Conservation (phyloP, 1,140 invertebrate genomes). For the Listronotus oregonensis region DNA sequence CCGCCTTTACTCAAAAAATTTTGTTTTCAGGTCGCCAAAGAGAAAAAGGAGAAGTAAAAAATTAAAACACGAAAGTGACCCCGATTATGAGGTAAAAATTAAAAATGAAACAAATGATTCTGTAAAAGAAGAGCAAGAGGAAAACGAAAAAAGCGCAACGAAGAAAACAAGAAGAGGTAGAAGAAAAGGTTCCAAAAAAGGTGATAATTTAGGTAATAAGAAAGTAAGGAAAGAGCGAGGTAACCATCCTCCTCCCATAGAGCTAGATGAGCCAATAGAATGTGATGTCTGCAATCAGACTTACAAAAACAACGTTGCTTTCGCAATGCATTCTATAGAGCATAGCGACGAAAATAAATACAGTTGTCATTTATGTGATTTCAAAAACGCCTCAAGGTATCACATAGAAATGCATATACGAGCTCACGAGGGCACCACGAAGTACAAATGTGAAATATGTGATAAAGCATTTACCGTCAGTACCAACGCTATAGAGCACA, state of each 20-base stretch:
- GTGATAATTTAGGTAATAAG: conserved; percentile 19
- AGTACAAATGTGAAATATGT: conserved; percentile 60
- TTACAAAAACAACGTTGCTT: conserved; percentile 46
- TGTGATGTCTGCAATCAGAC: conserved; percentile 48
- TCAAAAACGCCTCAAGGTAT: conserved; percentile 55
- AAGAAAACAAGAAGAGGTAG: conserved; percentile 3
- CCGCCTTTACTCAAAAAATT: conserved; percentile 3
- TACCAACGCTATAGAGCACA: conserved; percentile 56
- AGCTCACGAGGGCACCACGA: conserved; percentile 55
- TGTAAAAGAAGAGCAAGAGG: background rate
- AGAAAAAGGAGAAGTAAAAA: background rate
- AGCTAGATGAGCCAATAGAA: conserved; percentile 50
- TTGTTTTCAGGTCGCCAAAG: conserved; percentile 11
- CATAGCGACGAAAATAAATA: conserved; percentile 51
- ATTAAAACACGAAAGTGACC: conserved; percentile 1
- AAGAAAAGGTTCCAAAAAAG: conserved; percentile 27
- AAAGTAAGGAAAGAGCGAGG: conserved; percentile 40
- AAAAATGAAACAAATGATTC: background rate
- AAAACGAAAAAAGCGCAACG: background rate
- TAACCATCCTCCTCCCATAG: conserved; percentile 60
- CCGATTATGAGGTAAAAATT: conserved; percentile 24
- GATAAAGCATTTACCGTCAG: conserved; percentile 59
- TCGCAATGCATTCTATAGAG: conserved; percentile 48
- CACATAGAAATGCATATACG: conserved; percentile 54
- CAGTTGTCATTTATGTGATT: conserved; percentile 56